Percentiles rank a stretch among this genome's conserved stretches.
Conservation (phyloP, 2,113 vertebrate genomes). For the Calypte anna region DNA sequence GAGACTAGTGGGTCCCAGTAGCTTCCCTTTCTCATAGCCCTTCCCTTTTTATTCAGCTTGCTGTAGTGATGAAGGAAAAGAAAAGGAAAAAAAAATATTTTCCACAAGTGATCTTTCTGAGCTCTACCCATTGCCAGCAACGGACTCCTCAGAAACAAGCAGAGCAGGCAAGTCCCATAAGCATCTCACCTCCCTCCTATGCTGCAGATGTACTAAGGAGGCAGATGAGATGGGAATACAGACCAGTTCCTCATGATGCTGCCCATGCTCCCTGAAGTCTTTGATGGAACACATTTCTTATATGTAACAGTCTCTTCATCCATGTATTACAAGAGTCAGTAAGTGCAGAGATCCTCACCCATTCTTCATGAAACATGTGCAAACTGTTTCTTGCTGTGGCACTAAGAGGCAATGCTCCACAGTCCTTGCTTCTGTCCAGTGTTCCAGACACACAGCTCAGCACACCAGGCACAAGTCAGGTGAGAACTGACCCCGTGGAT, state of each 20-base stretch:
- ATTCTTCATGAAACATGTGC: constrained; percentile 50
- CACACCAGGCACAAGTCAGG: neutral
- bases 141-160: constrained; percentile 19
- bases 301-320: constrained; percentile 56
- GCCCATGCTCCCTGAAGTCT: constrained; percentile 17
- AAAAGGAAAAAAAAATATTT: neutral
- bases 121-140: constrained; percentile 65
- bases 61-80: constrained; percentile 14
- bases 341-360: constrained; percentile 53
- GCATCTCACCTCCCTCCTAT: constrained; percentile 18
- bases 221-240: constrained; percentile 15
- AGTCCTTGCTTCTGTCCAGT: neutral
- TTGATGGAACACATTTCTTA: constrained; percentile 30
- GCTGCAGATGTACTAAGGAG: neutral
- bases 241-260: neutral
- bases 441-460: neutral
- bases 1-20: neutral
- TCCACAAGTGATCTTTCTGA: neutral
- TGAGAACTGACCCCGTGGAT: neutral
- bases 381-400: neutral
- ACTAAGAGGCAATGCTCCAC: neutral
- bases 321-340: constrained; percentile 30
- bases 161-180: neutral
- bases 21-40: constrained; percentile 49
- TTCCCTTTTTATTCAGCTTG: constrained; percentile 51